phyloP scores from a whole-genome alignment of 2,888 invertebrate genomes.

The Girardia tigrina region DNA sequence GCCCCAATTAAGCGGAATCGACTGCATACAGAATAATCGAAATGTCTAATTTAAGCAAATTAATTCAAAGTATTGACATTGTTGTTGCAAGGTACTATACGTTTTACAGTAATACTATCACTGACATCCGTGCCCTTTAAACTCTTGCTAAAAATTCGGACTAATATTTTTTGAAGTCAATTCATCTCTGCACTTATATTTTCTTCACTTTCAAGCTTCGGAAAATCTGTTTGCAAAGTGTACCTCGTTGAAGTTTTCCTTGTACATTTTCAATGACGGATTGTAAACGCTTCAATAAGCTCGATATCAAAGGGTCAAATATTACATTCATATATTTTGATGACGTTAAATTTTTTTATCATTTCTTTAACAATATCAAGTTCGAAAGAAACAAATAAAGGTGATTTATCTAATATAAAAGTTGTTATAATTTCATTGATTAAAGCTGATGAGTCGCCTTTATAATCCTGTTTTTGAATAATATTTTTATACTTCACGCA shows the following conservation, averaged over 20 bases:
- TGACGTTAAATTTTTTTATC: background rate
- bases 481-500: background rate
- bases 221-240: background rate
- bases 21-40: too few species aligned
- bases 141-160: background rate
- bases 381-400: background rate
- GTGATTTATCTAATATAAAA: background rate
- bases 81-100: too few species aligned
- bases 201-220: background rate
- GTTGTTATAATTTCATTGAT: background rate
- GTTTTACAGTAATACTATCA: too few species aligned
- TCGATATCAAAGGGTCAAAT: background rate
- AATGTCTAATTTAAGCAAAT: too few species aligned
- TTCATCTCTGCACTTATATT: background rate
- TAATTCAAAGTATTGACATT: too few species aligned
- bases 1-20: too few species aligned
- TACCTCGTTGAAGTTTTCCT: background rate
- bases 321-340: background rate
- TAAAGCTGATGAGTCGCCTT: background rate
- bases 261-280: background rate
- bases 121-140: too few species aligned
- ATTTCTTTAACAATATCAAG: background rate
- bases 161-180: background rate
- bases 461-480: background rate
- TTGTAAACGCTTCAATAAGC: background rate